Conservation (phyloP, 2,888 invertebrate genomes). For the Drosophila lacicola region DNA sequence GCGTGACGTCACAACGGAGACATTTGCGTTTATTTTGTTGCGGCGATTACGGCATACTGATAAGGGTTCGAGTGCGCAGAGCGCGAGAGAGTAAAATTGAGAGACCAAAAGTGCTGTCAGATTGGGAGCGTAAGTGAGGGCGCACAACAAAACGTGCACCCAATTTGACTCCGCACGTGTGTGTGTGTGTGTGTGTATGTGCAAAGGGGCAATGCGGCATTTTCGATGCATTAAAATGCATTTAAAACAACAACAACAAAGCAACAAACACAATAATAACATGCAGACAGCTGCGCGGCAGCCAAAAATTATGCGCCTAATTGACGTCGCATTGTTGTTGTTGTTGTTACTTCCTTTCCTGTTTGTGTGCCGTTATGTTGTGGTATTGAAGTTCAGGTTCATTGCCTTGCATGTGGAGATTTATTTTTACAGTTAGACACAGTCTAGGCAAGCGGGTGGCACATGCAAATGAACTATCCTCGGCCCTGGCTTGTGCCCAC, state of each 20-base stretch:
- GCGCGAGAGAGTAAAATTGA: conserved; percentile 5
- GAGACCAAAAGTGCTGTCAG: conserved; percentile 16
- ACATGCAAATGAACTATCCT: conserved; percentile 41
- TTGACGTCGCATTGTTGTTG: conserved; percentile 48
- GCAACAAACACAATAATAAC: conserved; percentile 34
- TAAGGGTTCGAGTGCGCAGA: conserved; percentile 51
- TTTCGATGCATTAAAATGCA: conserved; percentile 65
- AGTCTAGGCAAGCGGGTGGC: conserved; percentile 10
- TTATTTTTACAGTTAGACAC: conserved; percentile 60
- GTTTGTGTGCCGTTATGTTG: conserved; percentile 34
- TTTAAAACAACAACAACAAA: conserved; percentile 32
- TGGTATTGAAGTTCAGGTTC: conserved; percentile 74
- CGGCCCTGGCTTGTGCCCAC: conserved; percentile 24
- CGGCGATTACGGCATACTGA: conserved; percentile 61
- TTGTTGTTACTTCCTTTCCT: conserved; percentile 35
- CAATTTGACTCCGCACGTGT: not conserved
- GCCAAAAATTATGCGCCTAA: conserved; percentile 67
- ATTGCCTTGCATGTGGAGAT: conserved; percentile 75
- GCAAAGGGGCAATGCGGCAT: conserved; percentile 62
- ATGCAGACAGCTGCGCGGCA: conserved; percentile 44
- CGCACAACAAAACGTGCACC: conserved; percentile 31
- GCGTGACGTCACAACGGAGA: conserved; percentile 63
- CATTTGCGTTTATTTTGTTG: conserved; percentile 34
- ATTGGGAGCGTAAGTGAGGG: conserved; percentile 27
- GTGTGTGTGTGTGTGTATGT: conserved; percentile 12